Evolutionary conservation across 2,797 vertebrate genomes (phyloP), one percentile per base, ranked within the genome.

Genomic region (Apogon hyalosoma): DNA sequence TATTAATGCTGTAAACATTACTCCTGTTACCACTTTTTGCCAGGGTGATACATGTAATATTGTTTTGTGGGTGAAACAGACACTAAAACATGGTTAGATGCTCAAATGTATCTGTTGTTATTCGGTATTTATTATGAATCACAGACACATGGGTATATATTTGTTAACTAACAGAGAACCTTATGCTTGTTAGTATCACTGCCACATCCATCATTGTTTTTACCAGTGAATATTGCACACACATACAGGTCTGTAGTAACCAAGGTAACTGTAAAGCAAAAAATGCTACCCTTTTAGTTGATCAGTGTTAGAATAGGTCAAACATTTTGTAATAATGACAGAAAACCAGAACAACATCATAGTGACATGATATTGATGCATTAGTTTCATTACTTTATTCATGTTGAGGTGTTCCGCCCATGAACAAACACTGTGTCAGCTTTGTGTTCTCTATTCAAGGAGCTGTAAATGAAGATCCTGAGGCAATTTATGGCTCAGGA

Each of bases 1-100:
- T 3, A 62, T 53, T 41, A 63, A 15, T 45, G 49, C 42, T 62
- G 42, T 9, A 53, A 57, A 50, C 38, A 63, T n/a, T 43, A n/a
- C 21, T 18, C 42, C 43, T 54, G 18, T 41, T 47, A 56, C 52
- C 7, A 31, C 11, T 50, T 10, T n/a, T 14, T 59, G 31, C 48
- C 54, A 8, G 28, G 6, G 8, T 36, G 19, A 40, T 31, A 54
- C 33, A 51, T 10, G 18, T 2, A 4, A 14, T 18, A 31, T 7
- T n/a, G 16, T 57, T 47, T 64, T 11, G 21, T 49, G 11, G 12
- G 21, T 43, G 38, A 12, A 62, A 24, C 0, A 59, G 19, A 48
- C 0, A 38, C 12, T 6, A 52, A 7, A 38, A 50, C 28, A 9
- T 16, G 18, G 40, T n/a, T 4, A 40, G 6, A 19, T 7, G 2